phyloP scores from a whole-genome alignment of 92 coral and sea anemone species.

The Galaxea fascicularis region DNA sequence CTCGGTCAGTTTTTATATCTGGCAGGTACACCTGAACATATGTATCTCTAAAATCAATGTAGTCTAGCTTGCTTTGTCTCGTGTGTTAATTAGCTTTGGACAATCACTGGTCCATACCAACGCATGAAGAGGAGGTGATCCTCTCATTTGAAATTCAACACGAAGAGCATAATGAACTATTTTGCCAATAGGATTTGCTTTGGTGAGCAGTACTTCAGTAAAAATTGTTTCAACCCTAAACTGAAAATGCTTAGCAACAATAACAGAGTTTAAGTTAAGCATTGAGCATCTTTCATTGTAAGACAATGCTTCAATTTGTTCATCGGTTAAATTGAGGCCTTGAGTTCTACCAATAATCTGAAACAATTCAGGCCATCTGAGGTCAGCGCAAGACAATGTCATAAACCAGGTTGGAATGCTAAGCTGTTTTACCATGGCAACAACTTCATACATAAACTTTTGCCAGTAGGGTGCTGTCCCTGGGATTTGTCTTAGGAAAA shows the following conservation, averaged over 20 bases:
- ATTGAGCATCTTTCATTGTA: constrained; percentile 65
- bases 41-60: constrained; percentile 36
- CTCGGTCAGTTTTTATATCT: constrained; percentile 16
- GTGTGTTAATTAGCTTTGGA: constrained; percentile 30
- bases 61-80: constrained; percentile 27
- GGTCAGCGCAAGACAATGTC: too few species aligned
- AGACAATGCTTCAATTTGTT: constrained; percentile 62
- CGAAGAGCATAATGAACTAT: constrained; percentile 63
- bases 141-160: too few species aligned
- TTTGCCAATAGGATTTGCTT: constrained; percentile 60
- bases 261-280: constrained; percentile 65
- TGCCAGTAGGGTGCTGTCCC: too few species aligned
- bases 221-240: constrained; percentile 58
- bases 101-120: constrained; percentile 50
- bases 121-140: constrained; percentile 51
- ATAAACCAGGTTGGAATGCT: too few species aligned
- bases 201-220: constrained; percentile 55
- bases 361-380: too few species aligned
- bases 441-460: too few species aligned
- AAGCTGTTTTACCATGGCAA: too few species aligned
- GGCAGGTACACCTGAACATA: constrained; percentile 37
- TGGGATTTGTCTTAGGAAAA: too few species aligned
- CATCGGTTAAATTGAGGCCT: constrained; percentile 61
- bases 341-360: too few species aligned
- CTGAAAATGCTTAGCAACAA: constrained; percentile 74